Evolutionary conservation across 2,888 invertebrate genomes (phyloP).

Genomic region (Helleia helle): DNA sequence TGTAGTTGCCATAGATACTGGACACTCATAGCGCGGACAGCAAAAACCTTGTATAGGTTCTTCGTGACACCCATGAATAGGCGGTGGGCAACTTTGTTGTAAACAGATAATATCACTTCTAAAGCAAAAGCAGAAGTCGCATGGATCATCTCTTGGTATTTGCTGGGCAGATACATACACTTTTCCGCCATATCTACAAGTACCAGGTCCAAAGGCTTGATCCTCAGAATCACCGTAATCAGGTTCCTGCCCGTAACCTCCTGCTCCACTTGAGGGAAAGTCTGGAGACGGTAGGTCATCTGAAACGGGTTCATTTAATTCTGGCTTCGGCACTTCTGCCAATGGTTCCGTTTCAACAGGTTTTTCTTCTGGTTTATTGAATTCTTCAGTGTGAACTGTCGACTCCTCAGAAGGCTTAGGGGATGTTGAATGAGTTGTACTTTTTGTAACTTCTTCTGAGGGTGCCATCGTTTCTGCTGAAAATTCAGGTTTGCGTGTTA

Average conservation of each 20-base stretch:
- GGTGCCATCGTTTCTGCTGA: slow-evolving; percentile 4
- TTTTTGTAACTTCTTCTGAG: slow-evolving; percentile 15
- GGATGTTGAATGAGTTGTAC: slow-evolving; percentile 18
- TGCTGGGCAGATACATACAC: slow-evolving; percentile 96
- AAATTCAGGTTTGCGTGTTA: slow-evolving; percentile 12
- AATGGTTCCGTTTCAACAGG: slow-evolving; percentile 28
- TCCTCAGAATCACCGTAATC: slow-evolving; percentile 84
- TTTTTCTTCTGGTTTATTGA: slow-evolving; percentile 35
- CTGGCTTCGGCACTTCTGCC: slow-evolving; percentile 43
- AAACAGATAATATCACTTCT: slow-evolving; percentile 95
- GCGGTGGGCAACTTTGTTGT: slow-evolving; percentile 96
- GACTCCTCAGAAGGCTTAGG: slow-evolving; percentile 21
- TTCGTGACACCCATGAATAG: slow-evolving; percentile 92
- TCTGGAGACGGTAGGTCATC: slow-evolving; percentile 49
- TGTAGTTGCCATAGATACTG: slow-evolving; percentile 88
- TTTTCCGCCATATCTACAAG: slow-evolving; percentile 93
- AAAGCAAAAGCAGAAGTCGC: slow-evolving; percentile 98
- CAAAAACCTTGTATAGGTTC: slow-evolving; percentile 95
- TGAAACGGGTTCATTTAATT: slow-evolving; percentile 37
- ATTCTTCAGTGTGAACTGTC: slow-evolving; percentile 30
- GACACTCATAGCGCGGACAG: slow-evolving; percentile 95
- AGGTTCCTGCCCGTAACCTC: slow-evolving; percentile 69
- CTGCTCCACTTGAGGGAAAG: slow-evolving; percentile 47
- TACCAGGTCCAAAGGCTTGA: slow-evolving; percentile 88
- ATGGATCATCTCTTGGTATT: slow-evolving; percentile 94